Base-by-base conservation (phyloP, 2,888 invertebrate species). In the Spilarctia lutea region DNA sequence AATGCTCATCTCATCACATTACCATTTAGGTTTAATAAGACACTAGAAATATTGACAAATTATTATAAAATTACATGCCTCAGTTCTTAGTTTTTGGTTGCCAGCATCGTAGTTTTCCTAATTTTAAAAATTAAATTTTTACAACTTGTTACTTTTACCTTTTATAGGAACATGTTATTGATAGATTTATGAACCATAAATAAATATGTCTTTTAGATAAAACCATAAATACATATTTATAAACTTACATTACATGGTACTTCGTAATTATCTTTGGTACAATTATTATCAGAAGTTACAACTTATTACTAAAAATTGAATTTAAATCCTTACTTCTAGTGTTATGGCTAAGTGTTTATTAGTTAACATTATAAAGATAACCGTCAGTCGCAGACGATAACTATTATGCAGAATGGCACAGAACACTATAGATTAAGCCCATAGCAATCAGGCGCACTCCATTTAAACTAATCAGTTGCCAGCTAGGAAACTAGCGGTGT, bases 401-500 rank as follows among this genome's bases (percentile, higher is more conserved):
- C 48, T 24, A 33, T 24, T 24, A 48, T 10, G 27, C 3, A 60
- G n/a, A 18, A 8, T 63, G 30, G 30, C 24, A 24, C 27, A 56
- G 20, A 56, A 69, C 33, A 18, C 39, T 42, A 70, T 10, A 13
- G 42, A 60, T 35, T 71, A 27, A 35, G n/a, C 30, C 45, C 81
- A 72, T 70, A 77, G 74, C 81, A 82, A 81, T 82, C 85, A 81
- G 75, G 79, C 70, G 79, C 78, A 81, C 81, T 79, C 79, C 76
- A 77, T 84, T 86, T 86, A 86, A 85, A 86, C 86, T 84, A 86
- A 88, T 85, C 79, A 85, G 83, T 79, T 80, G 79, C 72, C 69
- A 39, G 65, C 69, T 65, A 65, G 71, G 69, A 66, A 81, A 79
- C 71, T 77, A 84, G 80, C 80, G 75, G 81, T 83, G 75, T 74